Conservation (phyloP, 1,140 invertebrate genomes). For the Mactra quadrangularis region DNA sequence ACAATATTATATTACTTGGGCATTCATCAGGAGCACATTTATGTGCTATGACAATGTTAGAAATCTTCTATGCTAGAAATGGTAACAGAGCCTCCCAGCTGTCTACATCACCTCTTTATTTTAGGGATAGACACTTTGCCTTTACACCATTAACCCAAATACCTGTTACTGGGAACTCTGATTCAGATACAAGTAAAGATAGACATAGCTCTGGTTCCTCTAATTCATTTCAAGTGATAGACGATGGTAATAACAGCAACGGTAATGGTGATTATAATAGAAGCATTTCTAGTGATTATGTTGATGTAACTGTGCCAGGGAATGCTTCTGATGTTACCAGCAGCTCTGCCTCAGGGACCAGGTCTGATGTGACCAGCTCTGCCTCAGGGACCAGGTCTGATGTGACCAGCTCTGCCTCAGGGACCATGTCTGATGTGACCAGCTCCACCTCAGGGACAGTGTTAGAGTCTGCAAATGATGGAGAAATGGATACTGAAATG, state of each 20-base stretch:
- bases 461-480: not conserved
- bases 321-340: slow-evolving; percentile 24
- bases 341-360: not conserved
- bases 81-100: slow-evolving; percentile 27
- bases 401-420: not conserved
- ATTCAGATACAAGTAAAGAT: slow-evolving; percentile 49
- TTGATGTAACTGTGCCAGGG: slow-evolving; percentile 16
- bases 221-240: slow-evolving; percentile 73
- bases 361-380: slow-evolving; percentile 2
- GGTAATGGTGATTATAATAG: slow-evolving; percentile 19
- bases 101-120: slow-evolving; percentile 58
- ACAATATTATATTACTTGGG: slow-evolving; percentile 79
- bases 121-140: slow-evolving; percentile 71
- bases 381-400: slow-evolving; percentile 3
- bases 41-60: slow-evolving; percentile 78
- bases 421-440: not conserved
- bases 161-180: slow-evolving; percentile 1
- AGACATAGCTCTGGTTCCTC: slow-evolving; percentile 75
- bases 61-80: slow-evolving; percentile 76
- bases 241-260: slow-evolving; percentile 56
- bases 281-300: slow-evolving; percentile 23
- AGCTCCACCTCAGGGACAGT: not conserved
- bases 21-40: slow-evolving; percentile 82
- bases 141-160: slow-evolving; percentile 3
- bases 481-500: slow-evolving; percentile 29